Percentiles rank a stretch among this genome's conserved stretches.
Conservation (phyloP, 2,797 vertebrate genomes). For the Semaprochilodus insignis region DNA sequence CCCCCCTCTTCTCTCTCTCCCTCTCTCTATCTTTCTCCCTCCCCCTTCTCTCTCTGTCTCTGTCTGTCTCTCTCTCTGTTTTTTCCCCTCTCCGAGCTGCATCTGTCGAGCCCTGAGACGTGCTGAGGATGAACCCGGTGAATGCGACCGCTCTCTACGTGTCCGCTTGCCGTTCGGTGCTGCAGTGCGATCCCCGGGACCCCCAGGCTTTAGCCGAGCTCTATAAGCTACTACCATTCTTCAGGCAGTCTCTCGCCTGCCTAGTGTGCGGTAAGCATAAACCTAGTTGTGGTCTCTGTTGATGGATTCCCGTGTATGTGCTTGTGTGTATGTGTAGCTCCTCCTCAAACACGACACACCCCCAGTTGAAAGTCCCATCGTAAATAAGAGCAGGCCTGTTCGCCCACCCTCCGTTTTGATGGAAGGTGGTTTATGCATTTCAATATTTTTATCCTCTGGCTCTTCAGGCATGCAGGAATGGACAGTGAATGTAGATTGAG, state of each 20-base stretch:
- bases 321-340: conserved; percentile 12
- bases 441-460: no score
- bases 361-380: conserved; percentile 23
- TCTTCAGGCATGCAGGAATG: no score
- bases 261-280: conserved; percentile 91
- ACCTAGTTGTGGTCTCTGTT: no score
- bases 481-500: no score
- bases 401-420: no score
- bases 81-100: conserved; percentile 70
- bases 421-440: no score
- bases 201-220: conserved; percentile 94
- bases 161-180: conserved; percentile 96
- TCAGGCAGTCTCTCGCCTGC: conserved; percentile 97
- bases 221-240: conserved; percentile 94
- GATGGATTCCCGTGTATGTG: background rate
- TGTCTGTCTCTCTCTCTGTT: background rate
- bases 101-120: conserved; percentile 76
- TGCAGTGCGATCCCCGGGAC: conserved; percentile 97
- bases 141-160: conserved; percentile 98
- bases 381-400: conserved; percentile 13
- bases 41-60: no score
- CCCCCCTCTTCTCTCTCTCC: conserved; percentile 36
- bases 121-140: conserved; percentile 98
- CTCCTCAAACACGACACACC: conserved; percentile 48
- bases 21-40: background rate